Conservation (phyloP, 2,888 invertebrate species). For the Amphiduros pacificus region DNA sequence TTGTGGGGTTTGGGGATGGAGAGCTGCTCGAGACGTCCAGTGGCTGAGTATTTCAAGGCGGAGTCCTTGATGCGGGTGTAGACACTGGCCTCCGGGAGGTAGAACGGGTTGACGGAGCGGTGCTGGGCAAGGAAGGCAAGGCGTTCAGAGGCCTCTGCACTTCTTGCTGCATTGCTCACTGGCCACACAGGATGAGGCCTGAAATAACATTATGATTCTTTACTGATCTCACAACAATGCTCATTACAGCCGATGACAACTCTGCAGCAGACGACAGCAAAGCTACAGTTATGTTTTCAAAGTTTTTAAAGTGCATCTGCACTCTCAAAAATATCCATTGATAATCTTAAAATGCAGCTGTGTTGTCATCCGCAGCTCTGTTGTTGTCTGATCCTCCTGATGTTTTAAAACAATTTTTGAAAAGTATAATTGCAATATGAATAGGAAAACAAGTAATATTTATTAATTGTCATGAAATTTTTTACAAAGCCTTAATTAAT, state of each 20-base stretch:
- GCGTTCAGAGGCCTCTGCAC: conserved; percentile 36
- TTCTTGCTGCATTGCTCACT: conserved; percentile 36
- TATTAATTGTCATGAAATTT: neutral
- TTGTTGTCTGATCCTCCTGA: neutral
- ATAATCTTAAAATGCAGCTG: neutral
- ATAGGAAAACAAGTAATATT: neutral
- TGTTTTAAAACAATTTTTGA: neutral
- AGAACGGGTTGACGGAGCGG: conserved; percentile 31
- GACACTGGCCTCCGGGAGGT: conserved; percentile 38
- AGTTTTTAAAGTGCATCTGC: neutral
- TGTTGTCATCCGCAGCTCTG: neutral
- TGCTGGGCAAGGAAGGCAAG: conserved; percentile 34
- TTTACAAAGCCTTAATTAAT: too few relatives aligned
- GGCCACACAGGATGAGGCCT: conserved; percentile 46
- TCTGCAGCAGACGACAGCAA: neutral
- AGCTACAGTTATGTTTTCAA: neutral
- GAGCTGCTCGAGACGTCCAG: conserved; percentile 38
- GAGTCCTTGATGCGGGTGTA: conserved; percentile 34
- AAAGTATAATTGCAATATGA: neutral
- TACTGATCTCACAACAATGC: too few relatives aligned
- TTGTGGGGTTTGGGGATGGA: conserved; percentile 36
- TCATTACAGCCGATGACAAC: too few relatives aligned
- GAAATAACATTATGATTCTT: conserved; percentile 25
- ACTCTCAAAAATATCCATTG: neutral
- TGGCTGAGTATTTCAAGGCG: conserved; percentile 33